Conservation (phyloP, 1,140 invertebrate genomes). For the Muscidifurax raptorellus region DNA sequence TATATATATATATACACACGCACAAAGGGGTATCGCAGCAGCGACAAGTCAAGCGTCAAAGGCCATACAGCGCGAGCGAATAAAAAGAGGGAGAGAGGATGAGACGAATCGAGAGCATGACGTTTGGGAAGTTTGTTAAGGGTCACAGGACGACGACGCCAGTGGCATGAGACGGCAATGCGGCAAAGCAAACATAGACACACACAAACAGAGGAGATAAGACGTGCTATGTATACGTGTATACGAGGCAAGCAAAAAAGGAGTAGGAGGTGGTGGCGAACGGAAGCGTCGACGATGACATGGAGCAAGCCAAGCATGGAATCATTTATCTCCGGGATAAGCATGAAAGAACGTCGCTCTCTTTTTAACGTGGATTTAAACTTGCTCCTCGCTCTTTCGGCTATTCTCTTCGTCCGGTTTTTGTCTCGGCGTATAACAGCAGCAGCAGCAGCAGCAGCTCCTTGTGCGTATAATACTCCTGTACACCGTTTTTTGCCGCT, state of each 20-base stretch:
- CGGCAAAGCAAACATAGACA: constrained; percentile 21
- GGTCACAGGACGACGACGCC: constrained; percentile 21
- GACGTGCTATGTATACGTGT: constrained; percentile 38
- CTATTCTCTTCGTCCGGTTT: constrained; percentile 21
- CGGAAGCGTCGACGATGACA: constrained; percentile 67
- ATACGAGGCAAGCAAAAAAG: constrained; percentile 45
- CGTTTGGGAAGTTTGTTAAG: constrained; percentile 43
- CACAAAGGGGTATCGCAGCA: neutral
- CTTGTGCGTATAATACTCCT: neutral
- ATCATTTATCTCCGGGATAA: constrained; percentile 74
- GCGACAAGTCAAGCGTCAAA: neutral
- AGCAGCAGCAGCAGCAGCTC: neutral
- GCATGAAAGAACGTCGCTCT: constrained; percentile 65
- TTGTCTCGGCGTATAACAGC: neutral
- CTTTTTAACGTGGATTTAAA: constrained; percentile 66
- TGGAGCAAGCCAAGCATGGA: constrained; percentile 71
- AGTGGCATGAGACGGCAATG: constrained; percentile 24
- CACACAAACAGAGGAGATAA: constrained; percentile 20
- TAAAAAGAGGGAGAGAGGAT: neutral
- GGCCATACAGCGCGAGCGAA: neutral
- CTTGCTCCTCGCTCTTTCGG: constrained; percentile 29
- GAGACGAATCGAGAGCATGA: constrained; percentile 37
- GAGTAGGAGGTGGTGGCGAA: constrained; percentile 55
- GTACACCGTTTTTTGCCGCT: constrained; percentile 40
- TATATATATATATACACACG: too few species aligned